phyloP scores from a whole-genome alignment of 2,797 vertebrate species.

The Chromis chromis region DNA sequence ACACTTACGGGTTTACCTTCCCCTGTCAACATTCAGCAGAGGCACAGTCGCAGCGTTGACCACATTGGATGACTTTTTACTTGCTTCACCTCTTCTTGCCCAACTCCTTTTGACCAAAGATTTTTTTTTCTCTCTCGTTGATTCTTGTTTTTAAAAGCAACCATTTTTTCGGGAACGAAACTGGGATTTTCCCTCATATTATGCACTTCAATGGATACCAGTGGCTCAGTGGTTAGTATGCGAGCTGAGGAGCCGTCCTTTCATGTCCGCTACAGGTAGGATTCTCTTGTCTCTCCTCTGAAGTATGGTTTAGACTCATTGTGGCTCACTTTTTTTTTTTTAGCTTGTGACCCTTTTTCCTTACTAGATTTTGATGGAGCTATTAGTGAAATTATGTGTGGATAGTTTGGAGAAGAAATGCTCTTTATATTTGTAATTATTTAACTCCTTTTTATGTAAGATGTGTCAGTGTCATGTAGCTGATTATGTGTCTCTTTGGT shows the following conservation, averaged over 20 bases:
- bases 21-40: constrained; percentile 48
- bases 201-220: constrained; percentile 92
- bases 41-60: constrained; percentile 36
- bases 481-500: constrained; percentile 5
- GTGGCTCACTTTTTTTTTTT: neutral
- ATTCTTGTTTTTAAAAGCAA: constrained; percentile 55
- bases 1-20: constrained; percentile 47
- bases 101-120: constrained; percentile 6
- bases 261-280: constrained; percentile 99
- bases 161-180: constrained; percentile 71
- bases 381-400: neutral
- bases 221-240: constrained; percentile 88
- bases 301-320: constrained; percentile 15
- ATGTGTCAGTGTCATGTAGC: neutral
- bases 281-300: constrained; percentile 38
- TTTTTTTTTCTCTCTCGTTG: constrained; percentile 12
- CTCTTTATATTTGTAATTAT: neutral
- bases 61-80: constrained; percentile 37
- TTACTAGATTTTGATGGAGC: constrained; percentile 1
- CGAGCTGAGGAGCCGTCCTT: constrained; percentile 89
- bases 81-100: neutral
- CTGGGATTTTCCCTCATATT: constrained; percentile 85
- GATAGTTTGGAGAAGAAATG: neutral
- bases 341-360: neutral
- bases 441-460: neutral